phyloP scores from a whole-genome alignment of 2,888 invertebrate species.

The Caenorhabditis doughertyi region DNA sequence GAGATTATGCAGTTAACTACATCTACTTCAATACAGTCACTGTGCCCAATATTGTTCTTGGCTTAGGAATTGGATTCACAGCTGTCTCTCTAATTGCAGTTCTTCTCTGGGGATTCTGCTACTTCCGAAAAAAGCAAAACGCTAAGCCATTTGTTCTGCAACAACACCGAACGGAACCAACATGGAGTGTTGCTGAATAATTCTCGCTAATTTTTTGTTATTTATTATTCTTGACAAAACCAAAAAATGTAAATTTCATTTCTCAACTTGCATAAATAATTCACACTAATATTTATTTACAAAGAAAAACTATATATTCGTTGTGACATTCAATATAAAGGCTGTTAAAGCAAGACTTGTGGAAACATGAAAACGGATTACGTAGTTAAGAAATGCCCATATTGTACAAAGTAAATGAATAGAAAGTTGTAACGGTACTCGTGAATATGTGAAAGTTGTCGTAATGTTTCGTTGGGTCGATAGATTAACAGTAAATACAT shows the following conservation, averaged over 20 bases:
- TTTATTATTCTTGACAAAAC: conserved; percentile 4
- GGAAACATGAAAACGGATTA: neutral
- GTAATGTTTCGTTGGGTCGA: neutral
- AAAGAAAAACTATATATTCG: conserved; percentile 14
- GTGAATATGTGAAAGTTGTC: conserved; percentile 44
- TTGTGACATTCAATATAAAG: neutral
- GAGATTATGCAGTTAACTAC: conserved; percentile 69
- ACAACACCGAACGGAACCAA: conserved; percentile 28
- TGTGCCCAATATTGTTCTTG: conserved; percentile 66
- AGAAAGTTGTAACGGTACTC: conserved; percentile 21
- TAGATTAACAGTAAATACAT: neutral
- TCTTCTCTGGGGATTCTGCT: conserved; percentile 54
- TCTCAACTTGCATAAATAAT: conserved; percentile 64
- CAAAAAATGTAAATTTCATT: conserved; percentile 33
- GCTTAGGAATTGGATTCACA: conserved; percentile 66
- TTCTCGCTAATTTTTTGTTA: neutral
- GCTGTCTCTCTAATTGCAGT: conserved; percentile 41
- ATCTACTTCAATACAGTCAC: conserved; percentile 64
- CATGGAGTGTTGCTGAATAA: conserved; percentile 36
- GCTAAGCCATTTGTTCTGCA: conserved; percentile 30
- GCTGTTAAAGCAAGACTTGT: neutral
- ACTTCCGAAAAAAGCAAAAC: conserved; percentile 40
- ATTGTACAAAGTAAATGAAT: conserved; percentile 33
- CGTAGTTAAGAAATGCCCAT: neutral
- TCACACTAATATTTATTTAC: conserved; percentile 29